Evolutionary conservation across 2,113 vertebrate species (phyloP), one percentile per base, ranked within the genome.

Genomic region (Carettochelys insculpta): DNA sequence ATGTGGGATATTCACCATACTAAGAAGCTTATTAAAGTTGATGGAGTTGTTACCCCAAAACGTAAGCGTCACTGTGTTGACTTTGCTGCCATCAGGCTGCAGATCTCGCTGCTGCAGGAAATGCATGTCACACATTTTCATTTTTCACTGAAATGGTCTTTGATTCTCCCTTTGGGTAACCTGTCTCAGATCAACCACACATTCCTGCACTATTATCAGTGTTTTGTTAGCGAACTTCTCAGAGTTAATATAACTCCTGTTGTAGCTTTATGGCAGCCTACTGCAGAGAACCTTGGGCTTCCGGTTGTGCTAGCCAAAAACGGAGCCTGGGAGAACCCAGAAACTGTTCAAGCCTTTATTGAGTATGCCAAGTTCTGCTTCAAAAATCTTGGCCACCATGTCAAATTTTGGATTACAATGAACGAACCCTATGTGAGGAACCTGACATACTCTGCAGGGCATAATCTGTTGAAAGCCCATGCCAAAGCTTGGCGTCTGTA

Each of bases 361-460:
- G 98, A 98, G 14, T 99, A 99, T 22, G 99, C 99, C 88, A 93
- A 96, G 51, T 98, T 99, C 52, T 99, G 99, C 78, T 99, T 99
- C 94, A 94, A 89, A 34, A 98, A 98, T 50, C 97, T 99, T 2
- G 99, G 99, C 2, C 96, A 94, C 22, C 90, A 97, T 11, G 98
- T 99, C 56, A 98, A 98, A 96, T 97, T 99, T 88, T 99, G 99
- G 99, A 98, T 99, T 96, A 99, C 99, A 1, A 92, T 99, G 94
- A 98, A 98, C 3, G 99, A 99, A 94, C 99, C 99, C 0, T 97
- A 98, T 31, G 98, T 98, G 4, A 97, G 98, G 88, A 98, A 98
- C 79, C 94, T 99, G 96, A 98, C 98, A 1, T 99, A 98, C 92
- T 95, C 96, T 0, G 98, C 98, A 4, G 99, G 97, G 1, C 99